Evolutionary conservation across 1,140 invertebrate genomes (phyloP).

Genomic region (Antheraea pernyi): DNA sequence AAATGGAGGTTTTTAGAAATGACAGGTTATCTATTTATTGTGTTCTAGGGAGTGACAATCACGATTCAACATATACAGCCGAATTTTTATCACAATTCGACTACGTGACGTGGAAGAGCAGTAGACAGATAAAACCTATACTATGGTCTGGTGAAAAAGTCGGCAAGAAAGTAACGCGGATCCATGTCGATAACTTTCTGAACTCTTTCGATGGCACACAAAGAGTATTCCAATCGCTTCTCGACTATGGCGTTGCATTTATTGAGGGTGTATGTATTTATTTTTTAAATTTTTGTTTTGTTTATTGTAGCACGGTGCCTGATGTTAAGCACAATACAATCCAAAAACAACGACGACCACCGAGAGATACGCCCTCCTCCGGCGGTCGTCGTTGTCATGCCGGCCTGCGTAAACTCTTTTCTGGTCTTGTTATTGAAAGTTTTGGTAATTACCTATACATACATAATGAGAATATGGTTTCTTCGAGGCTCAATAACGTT

Average conservation of each 20-base stretch:
- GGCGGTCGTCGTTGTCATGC: too few species aligned
- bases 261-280: constrained; percentile 58
- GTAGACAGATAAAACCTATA: constrained; percentile 30
- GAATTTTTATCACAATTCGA: constrained; percentile 66
- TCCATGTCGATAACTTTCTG: constrained; percentile 60
- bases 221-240: constrained; percentile 63
- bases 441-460: too few species aligned
- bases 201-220: constrained; percentile 48
- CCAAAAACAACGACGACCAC: too few species aligned
- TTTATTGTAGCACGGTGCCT: too few species aligned
- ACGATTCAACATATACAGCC: constrained; percentile 61
- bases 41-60: constrained; percentile 71
- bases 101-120: constrained; percentile 48
- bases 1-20: too few species aligned
- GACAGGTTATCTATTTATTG: not conserved
- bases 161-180: constrained; percentile 39
- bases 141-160: constrained; percentile 60
- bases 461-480: too few species aligned
- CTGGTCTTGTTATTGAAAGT: too few species aligned
- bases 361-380: too few species aligned
- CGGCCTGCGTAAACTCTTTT: too few species aligned
- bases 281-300: too few species aligned
- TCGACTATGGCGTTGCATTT: constrained; percentile 73
- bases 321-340: too few species aligned
- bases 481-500: too few species aligned